Base-by-base conservation (phyloP, 53 echinoderm and acorn worm genomes). In the Zoroaster sp. region DNA sequence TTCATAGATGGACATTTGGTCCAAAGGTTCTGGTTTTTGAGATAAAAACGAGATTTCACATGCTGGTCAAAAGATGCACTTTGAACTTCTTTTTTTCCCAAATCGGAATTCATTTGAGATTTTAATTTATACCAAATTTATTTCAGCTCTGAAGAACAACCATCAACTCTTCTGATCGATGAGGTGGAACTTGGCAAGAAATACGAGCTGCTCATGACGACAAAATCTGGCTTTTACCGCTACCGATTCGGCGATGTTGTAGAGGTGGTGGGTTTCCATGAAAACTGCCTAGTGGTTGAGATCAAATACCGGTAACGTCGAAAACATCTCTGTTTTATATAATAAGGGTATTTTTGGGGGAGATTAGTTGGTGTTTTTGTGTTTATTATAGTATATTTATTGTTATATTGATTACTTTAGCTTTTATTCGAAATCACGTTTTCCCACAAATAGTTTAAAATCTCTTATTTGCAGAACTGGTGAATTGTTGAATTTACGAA, bases 391-490 rank as follows among this genome's bases (percentile, higher is more conserved):
- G 7, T 9, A 46, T 46, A 9, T 46, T 46, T 9, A 46, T 46
- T 46, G 47, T 13, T 46, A 46, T 46, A 46, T 7, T 9, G 13
- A 46, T 7, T 9, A 46, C 7, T 7, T 9, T 9, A 46, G 13
- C 47, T 46, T 13, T 7, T 46, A 46, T 46, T 46, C 47, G 13
- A 46, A 46, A 46, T 46, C 47, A 46, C 13, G 47, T 13, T 46
- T 46, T 46, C 47, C 47, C n/a, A n/a, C n/a, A n/a, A n/a, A n/a
- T n/a, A n/a, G n/a, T n/a, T n/a, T n/a, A n/a, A n/a, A n/a, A n/a
- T n/a, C n/a, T n/a, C n/a, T 59, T 10, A 28, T 28, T 59, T 59
- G 3, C 80, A 94, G 94, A 69, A 83, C 85, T 59, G 94, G 94
- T 25, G 74, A 88, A 18, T 75, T 94, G 18, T 65, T 94, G 34